Percentiles rank a stretch among this genome's conserved stretches.
Conservation (phyloP, 2,888 invertebrate genomes). For the Patella pellucida region DNA sequence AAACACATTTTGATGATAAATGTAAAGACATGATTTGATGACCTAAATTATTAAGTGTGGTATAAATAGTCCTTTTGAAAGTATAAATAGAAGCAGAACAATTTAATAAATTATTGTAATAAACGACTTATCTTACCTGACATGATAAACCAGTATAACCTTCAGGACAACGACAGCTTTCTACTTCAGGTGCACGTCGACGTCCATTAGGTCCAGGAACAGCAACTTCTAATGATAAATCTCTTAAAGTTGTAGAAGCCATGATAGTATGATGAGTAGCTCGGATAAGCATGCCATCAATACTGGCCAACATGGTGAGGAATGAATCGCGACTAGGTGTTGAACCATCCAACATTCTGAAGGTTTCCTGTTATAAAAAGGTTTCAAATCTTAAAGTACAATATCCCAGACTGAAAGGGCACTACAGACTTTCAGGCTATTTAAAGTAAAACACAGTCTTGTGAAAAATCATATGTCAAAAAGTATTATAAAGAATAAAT, state of each 20-base stretch:
- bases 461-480: too few relatives aligned
- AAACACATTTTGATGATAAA: neutral
- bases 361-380: constrained; percentile 22
- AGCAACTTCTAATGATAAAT: constrained; percentile 60
- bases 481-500: too few relatives aligned
- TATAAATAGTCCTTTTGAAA: neutral
- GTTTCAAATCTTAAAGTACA: neutral
- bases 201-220: constrained; percentile 45
- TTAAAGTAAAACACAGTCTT: too few relatives aligned
- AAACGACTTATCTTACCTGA: constrained; percentile 34
- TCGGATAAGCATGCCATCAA: constrained; percentile 74
- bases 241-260: constrained; percentile 74
- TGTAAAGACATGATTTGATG: too few relatives aligned
- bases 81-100: neutral
- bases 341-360: constrained; percentile 55
- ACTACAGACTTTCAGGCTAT: too few relatives aligned
- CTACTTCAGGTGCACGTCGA: constrained; percentile 58
- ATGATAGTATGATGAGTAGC: constrained; percentile 81
- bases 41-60: neutral
- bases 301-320: constrained; percentile 64
- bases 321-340: constrained; percentile 61
- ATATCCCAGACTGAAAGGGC: too few relatives aligned
- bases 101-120: neutral
- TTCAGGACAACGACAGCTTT: constrained; percentile 61
- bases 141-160: constrained; percentile 64